Evolutionary conservation across 2,113 vertebrate genomes (phyloP).

Genomic region (Theropithecus gelada): DNA sequence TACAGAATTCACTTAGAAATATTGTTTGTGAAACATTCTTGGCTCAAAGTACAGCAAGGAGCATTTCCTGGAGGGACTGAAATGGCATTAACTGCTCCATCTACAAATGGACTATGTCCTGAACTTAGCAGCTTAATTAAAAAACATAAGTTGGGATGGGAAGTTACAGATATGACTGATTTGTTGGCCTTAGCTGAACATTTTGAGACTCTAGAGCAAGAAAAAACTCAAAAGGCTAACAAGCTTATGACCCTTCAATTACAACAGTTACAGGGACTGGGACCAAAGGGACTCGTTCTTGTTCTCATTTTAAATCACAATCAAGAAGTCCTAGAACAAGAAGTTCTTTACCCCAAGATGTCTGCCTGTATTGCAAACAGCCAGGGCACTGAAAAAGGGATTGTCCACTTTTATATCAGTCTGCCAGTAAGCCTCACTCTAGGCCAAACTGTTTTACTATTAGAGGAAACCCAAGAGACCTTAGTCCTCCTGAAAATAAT

Average conservation of each 20-base stretch:
- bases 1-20: not conserved
- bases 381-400: not conserved
- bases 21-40: not conserved
- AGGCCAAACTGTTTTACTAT: not conserved
- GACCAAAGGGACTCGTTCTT: not conserved
- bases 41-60: not conserved
- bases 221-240: not conserved
- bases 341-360: not conserved
- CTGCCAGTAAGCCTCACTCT: not conserved
- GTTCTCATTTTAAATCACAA: not conserved
- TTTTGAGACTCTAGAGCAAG: not conserved
- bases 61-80: not conserved
- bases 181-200: not conserved
- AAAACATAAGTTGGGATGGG: not conserved
- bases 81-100: not conserved
- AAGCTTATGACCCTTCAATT: not conserved
- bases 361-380: not conserved
- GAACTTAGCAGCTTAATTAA: not conserved
- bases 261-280: not conserved
- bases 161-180: not conserved
- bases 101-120: not conserved
- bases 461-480: not conserved
- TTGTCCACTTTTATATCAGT: not conserved
- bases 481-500: not conserved
- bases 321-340: not conserved